phyloP scores from a whole-genome alignment of 2,888 invertebrate genomes.

The Stenolophus ochropezus region DNA sequence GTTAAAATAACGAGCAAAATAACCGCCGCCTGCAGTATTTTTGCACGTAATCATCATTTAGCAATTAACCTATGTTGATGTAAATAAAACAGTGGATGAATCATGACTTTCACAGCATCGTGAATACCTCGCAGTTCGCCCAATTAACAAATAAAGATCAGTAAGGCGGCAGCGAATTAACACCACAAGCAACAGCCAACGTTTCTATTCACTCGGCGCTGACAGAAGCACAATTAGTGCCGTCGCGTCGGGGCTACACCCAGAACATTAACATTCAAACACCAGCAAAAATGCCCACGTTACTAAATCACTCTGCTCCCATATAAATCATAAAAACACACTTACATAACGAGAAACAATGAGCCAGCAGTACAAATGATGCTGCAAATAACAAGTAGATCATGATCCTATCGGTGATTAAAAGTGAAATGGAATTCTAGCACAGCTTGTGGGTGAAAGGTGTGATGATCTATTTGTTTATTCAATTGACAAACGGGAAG shows the following conservation, averaged over 20 bases:
- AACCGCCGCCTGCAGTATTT: not conserved
- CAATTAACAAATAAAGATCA: conserved; percentile 44
- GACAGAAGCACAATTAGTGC: conserved; percentile 42
- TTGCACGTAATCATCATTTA: not conserved
- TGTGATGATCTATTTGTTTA: not conserved
- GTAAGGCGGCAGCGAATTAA: conserved; percentile 29
- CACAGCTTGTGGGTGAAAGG: not conserved
- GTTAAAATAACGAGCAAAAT: not conserved
- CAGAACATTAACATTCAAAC: conserved; percentile 29
- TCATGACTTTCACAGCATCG: conserved; percentile 36
- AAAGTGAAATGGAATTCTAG: not conserved
- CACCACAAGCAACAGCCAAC: not conserved
- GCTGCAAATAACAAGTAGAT: conserved; percentile 8
- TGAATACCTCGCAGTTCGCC: conserved; percentile 11
- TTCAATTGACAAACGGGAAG: not conserved
- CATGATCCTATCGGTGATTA: not conserved
- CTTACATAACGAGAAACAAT: conserved; percentile 6
- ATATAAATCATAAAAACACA: conserved; percentile 35
- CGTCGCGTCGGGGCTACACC: conserved; percentile 21
- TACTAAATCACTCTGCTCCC: not conserved
- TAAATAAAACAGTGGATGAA: conserved; percentile 25
- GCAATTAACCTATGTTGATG: not conserved
- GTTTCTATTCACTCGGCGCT: not conserved
- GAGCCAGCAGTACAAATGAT: conserved; percentile 16
- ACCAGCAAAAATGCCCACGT: not conserved